phyloP scores from a whole-genome alignment of 2,888 invertebrate species.

The Eupithecia exiguata region DNA sequence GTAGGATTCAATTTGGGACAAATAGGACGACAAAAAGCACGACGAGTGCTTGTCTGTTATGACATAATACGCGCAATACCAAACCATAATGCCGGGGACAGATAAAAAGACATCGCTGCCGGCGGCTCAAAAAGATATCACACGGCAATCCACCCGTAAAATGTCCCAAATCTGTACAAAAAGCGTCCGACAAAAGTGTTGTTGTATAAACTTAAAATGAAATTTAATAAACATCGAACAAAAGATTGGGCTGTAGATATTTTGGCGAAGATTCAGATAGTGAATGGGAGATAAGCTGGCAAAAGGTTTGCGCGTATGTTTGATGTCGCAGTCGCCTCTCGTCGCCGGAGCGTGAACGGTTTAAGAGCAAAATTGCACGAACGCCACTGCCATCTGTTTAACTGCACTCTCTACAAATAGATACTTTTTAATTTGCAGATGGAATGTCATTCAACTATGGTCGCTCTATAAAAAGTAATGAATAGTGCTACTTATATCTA shows the following conservation, averaged over 20 bases:
- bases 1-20: constrained; percentile 77
- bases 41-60: constrained; percentile 78
- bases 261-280: constrained; percentile 75
- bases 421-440: constrained; percentile 81
- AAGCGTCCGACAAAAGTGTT: constrained; percentile 82
- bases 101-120: constrained; percentile 78
- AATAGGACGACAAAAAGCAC: constrained; percentile 71
- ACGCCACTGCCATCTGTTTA: constrained; percentile 79
- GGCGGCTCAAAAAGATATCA: constrained; percentile 73
- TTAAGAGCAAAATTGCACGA: constrained; percentile 79
- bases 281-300: constrained; percentile 82
- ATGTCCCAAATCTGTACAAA: constrained; percentile 81
- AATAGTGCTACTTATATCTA: constrained; percentile 39
- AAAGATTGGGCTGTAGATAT: constrained; percentile 74
- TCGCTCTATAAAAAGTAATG: constrained; percentile 52
- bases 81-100: constrained; percentile 72
- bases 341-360: constrained; percentile 79
- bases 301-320: constrained; percentile 82
- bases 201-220: constrained; percentile 83
- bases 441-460: constrained; percentile 66
- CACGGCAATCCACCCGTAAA: constrained; percentile 80
- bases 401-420: constrained; percentile 70
- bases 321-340: constrained; percentile 82
- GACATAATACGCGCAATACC: constrained; percentile 83
- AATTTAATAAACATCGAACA: constrained; percentile 83